Percentiles rank a stretch among this genome's conserved stretches.
Evolutionary conservation across 2,888 invertebrate genomes (phyloP).

Genomic region (Stenodera caucasica): DNA sequence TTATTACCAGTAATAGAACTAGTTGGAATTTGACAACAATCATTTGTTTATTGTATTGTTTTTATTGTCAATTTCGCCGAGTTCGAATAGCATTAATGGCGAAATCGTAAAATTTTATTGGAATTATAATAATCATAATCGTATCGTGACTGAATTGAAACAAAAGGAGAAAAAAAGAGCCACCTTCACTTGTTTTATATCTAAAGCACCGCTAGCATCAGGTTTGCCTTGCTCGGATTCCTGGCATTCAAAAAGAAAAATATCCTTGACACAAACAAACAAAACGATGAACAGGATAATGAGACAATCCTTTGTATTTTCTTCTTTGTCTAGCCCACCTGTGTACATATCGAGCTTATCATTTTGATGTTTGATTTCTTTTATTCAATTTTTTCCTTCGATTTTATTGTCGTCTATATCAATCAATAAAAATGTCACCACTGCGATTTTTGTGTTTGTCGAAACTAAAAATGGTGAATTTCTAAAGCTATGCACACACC

Average conservation of each 20-base stretch:
- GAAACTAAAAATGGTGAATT: background rate
- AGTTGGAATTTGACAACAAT: too few relatives aligned
- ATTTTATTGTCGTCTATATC: background rate
- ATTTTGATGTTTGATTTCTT: background rate
- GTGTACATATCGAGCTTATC: conserved; percentile 1
- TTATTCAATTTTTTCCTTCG: background rate
- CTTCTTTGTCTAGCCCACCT: background rate
- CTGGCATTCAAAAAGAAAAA: conserved; percentile 6
- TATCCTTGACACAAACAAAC: conserved; percentile 7
- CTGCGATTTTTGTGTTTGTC: background rate
- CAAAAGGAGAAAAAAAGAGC: conserved; percentile 8
- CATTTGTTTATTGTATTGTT: too few relatives aligned
- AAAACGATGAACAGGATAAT: background rate
- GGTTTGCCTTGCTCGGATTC: conserved; percentile 22
- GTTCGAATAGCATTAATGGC: background rate
- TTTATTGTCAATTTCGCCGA: too few relatives aligned
- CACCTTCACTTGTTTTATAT: conserved; percentile 24
- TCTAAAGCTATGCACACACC: conserved; percentile 20
- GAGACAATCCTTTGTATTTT: background rate
- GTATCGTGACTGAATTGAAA: conserved; percentile 25
- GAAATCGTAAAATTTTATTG: conserved; percentile 1
- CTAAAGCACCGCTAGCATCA: conserved; percentile 12
- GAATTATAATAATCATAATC: conserved; percentile 9
- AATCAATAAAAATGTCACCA: conserved; percentile 3
- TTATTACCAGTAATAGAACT: background rate